These are phyloP conservation scores for Eulithis testata DNA, from an alignment of 2,888 invertebrate genomes.

Conservation along the genomic window DNA sequence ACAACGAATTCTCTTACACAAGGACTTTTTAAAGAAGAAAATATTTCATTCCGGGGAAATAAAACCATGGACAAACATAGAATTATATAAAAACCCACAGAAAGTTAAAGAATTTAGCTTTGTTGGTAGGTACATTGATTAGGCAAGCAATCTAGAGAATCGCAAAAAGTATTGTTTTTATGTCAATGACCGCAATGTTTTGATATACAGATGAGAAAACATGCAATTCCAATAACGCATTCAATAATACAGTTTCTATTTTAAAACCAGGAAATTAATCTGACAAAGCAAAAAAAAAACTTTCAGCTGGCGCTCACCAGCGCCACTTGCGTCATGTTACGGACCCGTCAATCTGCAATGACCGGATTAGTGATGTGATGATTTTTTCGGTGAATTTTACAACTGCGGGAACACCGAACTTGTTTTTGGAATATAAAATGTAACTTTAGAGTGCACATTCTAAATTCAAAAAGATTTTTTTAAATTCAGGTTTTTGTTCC, in stretches of 20 bases:
- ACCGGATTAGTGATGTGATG: constrained; percentile 28
- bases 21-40: constrained; percentile 10
- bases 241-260: no score
- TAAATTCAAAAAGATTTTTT: not conserved
- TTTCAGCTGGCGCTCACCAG: constrained; percentile 12
- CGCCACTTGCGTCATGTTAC: constrained; percentile 21
- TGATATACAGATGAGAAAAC: no score
- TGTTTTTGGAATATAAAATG: constrained; percentile 25
- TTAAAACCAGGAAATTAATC: no score
- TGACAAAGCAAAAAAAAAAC: not conserved
- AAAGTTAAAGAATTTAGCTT: not conserved
- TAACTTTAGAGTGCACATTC: constrained; percentile 6
- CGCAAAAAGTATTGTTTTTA: no score
- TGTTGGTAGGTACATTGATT: no score
- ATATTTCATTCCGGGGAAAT: not conserved
- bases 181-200: no score
- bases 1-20: constrained; percentile 20
- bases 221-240: no score
- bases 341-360: constrained; percentile 28
- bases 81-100: not conserved
- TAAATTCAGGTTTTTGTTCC: no score
- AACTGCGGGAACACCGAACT: constrained; percentile 14
- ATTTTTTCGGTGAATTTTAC: constrained; percentile 25
- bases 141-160: no score
- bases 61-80: not conserved